These are phyloP conservation scores for Oxycera nigricornis DNA, from an alignment of 2,888 invertebrate genomes.

Conservation along the genomic window DNA sequence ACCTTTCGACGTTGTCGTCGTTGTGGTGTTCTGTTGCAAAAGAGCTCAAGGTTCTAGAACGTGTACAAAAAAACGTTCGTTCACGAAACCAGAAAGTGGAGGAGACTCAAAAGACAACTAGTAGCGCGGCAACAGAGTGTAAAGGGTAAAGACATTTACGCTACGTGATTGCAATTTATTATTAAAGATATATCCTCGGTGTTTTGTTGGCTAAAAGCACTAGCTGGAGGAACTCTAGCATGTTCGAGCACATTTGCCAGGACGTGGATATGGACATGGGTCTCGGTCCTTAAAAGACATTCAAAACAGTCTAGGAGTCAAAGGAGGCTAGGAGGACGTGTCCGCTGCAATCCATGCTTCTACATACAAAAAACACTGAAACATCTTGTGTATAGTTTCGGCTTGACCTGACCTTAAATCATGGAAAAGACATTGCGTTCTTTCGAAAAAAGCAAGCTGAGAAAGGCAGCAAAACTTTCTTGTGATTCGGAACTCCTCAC, in stretches of 20 bases:
- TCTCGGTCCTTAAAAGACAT: conserved; percentile 32
- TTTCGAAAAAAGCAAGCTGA: neutral
- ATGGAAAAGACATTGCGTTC: neutral
- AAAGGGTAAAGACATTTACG: conserved; percentile 43
- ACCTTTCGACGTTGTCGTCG: conserved; percentile 19
- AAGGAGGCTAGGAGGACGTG: conserved; percentile 19
- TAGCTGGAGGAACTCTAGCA: neutral
- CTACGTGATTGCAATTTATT: conserved; percentile 43
- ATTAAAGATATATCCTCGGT: conserved; percentile 39
- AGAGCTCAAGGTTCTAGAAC: conserved; percentile 13
- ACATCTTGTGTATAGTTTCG: neutral
- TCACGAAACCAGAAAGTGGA: conserved; percentile 10
- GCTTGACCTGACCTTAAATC: neutral
- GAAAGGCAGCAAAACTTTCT: conserved; percentile 26
- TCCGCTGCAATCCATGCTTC: neutral
- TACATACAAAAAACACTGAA: neutral
- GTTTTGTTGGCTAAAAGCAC: conserved; percentile 8
- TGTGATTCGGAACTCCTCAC: neutral
- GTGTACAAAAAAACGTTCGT: conserved; percentile 17
- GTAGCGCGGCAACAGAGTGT: conserved; percentile 32
- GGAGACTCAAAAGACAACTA: conserved; percentile 30
- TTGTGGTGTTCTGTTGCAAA: conserved; percentile 14
- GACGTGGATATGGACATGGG: conserved; percentile 26
- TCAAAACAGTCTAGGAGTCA: conserved; percentile 1
- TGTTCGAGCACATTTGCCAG: conserved; percentile 10